Conservation (phyloP, 2,888 invertebrate genomes). For the Tetramorium bicarinatum region DNA sequence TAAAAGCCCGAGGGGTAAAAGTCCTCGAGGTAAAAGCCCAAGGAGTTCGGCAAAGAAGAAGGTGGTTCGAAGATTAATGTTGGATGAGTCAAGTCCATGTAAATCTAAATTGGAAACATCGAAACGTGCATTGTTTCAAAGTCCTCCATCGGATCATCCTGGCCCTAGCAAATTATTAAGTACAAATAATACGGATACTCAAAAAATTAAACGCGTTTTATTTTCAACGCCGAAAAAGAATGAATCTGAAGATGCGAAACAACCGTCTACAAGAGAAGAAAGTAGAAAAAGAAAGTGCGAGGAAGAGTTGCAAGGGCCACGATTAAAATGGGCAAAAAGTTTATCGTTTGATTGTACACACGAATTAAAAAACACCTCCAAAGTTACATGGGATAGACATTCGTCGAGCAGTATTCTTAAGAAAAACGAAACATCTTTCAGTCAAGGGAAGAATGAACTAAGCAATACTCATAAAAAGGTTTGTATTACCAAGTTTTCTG, state of each 20-base stretch:
- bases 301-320: conserved; percentile 81
- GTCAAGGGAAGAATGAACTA: conserved; percentile 86
- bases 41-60: conserved; percentile 89
- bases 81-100: conserved; percentile 85
- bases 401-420: conserved; percentile 76
- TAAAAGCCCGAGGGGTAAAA: conserved; percentile 87
- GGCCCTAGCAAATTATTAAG: conserved; percentile 83
- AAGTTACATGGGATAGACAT: conserved; percentile 77
- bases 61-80: conserved; percentile 85
- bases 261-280: conserved; percentile 66
- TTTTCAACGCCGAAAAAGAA: conserved; percentile 88
- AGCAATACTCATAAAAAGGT: conserved; percentile 90
- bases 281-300: conserved; percentile 82
- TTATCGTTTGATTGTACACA: conserved; percentile 87
- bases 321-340: conserved; percentile 86
- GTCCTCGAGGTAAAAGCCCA: conserved; percentile 88
- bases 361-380: conserved; percentile 74
- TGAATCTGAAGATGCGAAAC: conserved; percentile 58
- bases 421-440: conserved; percentile 71
- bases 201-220: conserved; percentile 90
- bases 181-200: conserved; percentile 85
- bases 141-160: conserved; percentile 87
- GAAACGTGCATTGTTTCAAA: conserved; percentile 92
- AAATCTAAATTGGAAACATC: conserved; percentile 87
- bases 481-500: not conserved